Evolutionary conservation across 2,797 vertebrate genomes (phyloP).

Genomic region (Gallinago stenura): DNA sequence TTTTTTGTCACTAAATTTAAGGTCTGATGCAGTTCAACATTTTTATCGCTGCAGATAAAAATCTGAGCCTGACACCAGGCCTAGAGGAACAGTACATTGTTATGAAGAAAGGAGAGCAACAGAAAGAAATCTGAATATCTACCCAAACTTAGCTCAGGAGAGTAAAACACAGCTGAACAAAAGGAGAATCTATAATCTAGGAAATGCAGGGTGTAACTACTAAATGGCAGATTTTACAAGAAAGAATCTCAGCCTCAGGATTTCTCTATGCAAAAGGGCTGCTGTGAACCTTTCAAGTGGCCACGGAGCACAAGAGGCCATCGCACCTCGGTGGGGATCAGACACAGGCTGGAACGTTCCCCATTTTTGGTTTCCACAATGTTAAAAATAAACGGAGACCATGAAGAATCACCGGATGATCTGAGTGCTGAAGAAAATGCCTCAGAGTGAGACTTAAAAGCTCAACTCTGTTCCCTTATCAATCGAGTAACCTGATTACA

Average conservation of each 20-base stretch:
- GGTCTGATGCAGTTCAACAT: slow-evolving; percentile 61
- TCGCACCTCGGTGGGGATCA: background rate
- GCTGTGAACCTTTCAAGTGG: background rate
- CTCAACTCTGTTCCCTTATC: slow-evolving; percentile 70
- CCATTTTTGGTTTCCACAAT: background rate
- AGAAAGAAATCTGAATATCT: background rate
- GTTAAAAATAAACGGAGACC: slow-evolving; percentile 37
- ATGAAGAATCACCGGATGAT: slow-evolving; percentile 57
- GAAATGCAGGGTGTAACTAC: background rate
- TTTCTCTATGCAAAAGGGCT: background rate
- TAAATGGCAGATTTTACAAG: background rate
- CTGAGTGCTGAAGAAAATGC: slow-evolving; percentile 60
- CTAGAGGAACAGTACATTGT: background rate
- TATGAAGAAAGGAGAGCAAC: background rate
- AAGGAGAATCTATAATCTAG: background rate
- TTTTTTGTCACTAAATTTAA: slow-evolving; percentile 67
- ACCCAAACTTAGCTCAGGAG: background rate
- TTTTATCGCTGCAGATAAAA: slow-evolving; percentile 67
- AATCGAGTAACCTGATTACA: slow-evolving; percentile 64
- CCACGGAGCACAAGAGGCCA: background rate
- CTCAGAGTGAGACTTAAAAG: slow-evolving; percentile 73
- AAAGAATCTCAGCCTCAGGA: background rate
- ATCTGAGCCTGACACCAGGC: background rate
- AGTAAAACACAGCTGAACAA: background rate
- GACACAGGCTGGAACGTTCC: background rate